These are phyloP conservation scores for Aptenodytes forsteri DNA, from an alignment of 2,113 vertebrate species.

Conservation along the genomic window DNA sequence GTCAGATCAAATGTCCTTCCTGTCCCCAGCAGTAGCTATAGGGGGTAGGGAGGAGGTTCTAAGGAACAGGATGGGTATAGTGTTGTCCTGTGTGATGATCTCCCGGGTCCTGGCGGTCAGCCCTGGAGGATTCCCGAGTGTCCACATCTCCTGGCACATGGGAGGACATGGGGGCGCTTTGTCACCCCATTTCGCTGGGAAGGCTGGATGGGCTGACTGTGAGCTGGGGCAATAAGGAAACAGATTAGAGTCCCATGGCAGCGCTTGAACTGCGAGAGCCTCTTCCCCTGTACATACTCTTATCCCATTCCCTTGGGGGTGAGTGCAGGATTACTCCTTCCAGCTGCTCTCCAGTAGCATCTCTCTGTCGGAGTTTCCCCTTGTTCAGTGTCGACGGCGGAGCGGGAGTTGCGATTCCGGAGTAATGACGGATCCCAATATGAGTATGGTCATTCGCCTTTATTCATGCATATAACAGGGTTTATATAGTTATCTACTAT, in stretches of 20 bases:
- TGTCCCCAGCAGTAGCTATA: neutral
- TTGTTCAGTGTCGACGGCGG: too few species aligned
- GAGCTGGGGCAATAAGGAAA: neutral
- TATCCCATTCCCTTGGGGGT: neutral
- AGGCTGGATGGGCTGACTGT: neutral
- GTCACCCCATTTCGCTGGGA: neutral
- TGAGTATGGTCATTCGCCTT: too few species aligned
- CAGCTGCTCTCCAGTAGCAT: neutral
- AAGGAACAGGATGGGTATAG: neutral
- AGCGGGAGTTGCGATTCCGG: too few species aligned
- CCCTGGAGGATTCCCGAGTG: neutral
- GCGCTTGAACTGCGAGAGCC: neutral
- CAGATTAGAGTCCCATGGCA: neutral
- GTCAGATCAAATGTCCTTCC: neutral
- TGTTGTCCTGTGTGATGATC: neutral
- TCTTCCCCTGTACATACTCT: rapidly evolving
- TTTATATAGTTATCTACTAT: too few species aligned
- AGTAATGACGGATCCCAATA: too few species aligned
- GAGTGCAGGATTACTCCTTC: neutral
- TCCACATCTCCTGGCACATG: neutral
- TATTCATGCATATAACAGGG: too few species aligned
- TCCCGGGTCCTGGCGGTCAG: rapidly evolving
- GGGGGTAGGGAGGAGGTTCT: neutral
- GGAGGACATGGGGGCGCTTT: rapidly evolving
- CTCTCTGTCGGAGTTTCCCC: too few species aligned